These are phyloP conservation scores for Montipora sp. DNA, from an alignment of 64 coral and sea anemone genomes.

Conservation along the genomic window DNA sequence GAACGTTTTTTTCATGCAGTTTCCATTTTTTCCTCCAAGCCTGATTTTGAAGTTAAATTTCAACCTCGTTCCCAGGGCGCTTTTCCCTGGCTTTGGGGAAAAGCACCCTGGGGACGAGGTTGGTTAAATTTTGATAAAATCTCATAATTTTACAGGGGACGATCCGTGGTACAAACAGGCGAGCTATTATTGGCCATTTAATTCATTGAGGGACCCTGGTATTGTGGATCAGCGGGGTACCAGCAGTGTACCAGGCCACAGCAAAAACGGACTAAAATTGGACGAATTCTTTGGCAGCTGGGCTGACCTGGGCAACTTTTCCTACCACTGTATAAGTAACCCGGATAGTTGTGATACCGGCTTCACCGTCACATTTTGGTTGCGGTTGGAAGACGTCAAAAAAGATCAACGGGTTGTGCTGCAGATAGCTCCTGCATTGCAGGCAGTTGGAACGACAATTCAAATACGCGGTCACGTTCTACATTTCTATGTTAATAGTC, in stretches of 20 bases:
- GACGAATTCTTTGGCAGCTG: conserved; percentile 51
- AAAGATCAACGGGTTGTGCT: conserved; percentile 42
- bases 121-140: background rate
- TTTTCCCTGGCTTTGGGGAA: too few species aligned
- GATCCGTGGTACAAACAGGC: conserved; percentile 87
- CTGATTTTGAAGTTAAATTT: too few species aligned
- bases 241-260: conserved; percentile 57
- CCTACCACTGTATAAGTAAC: conserved; percentile 71
- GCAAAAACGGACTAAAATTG: conserved; percentile 76
- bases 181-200: conserved; percentile 86
- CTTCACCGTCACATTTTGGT: conserved; percentile 89
- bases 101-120: too few species aligned
- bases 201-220: conserved; percentile 18
- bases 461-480: conserved; percentile 2
- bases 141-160: conserved; percentile 22
- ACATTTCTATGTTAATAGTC: conserved; percentile 71
- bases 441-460: conserved; percentile 77
- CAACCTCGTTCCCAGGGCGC: too few species aligned
- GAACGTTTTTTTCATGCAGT: too few species aligned
- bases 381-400: conserved; percentile 38
- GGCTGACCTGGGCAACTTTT: conserved; percentile 61
- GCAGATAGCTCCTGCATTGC: conserved; percentile 53
- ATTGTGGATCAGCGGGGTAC: conserved; percentile 16
- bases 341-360: conserved; percentile 73
- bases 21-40: too few species aligned